phyloP scores from a whole-genome alignment of 2,888 invertebrate genomes.

The Crematogaster levior region DNA sequence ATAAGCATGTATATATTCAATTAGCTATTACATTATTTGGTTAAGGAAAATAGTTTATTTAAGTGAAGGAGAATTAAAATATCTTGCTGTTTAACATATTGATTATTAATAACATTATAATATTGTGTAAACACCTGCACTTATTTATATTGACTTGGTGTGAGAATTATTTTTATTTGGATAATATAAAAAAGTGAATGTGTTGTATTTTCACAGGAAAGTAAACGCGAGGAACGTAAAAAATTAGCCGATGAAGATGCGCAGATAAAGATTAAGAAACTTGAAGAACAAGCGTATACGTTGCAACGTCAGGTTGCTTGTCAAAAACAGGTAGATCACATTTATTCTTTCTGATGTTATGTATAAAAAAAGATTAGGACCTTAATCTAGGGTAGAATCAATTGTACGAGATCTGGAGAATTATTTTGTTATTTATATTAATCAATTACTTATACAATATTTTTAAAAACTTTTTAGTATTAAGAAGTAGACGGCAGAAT shows the following conservation, averaged over 20 bases:
- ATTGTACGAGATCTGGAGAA: background rate
- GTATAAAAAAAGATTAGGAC: background rate
- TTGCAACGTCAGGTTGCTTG: conserved; percentile 96
- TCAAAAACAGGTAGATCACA: conserved; percentile 90
- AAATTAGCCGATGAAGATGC: conserved; percentile 98
- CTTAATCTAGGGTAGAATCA: background rate
- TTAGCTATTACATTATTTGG: background rate
- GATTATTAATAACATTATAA: background rate
- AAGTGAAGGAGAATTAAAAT: background rate
- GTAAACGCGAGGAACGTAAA: conserved; percentile 95
- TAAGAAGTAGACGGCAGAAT: conserved; percentile 50
- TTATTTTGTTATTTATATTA: background rate
- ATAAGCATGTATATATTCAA: background rate
- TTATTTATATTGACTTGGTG: background rate
- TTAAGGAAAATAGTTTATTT: background rate
- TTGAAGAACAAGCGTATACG: conserved; percentile 97
- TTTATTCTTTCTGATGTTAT: background rate
- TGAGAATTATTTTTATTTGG: background rate
- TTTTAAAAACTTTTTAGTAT: conserved; percentile 10
- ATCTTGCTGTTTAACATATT: background rate
- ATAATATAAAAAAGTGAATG: background rate
- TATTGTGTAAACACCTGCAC: background rate
- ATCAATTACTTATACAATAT: background rate
- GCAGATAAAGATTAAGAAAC: conserved; percentile 95
- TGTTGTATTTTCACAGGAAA: conserved; percentile 88